Conservation (phyloP, 2,888 invertebrate genomes). For the Athetis lepigone region DNA sequence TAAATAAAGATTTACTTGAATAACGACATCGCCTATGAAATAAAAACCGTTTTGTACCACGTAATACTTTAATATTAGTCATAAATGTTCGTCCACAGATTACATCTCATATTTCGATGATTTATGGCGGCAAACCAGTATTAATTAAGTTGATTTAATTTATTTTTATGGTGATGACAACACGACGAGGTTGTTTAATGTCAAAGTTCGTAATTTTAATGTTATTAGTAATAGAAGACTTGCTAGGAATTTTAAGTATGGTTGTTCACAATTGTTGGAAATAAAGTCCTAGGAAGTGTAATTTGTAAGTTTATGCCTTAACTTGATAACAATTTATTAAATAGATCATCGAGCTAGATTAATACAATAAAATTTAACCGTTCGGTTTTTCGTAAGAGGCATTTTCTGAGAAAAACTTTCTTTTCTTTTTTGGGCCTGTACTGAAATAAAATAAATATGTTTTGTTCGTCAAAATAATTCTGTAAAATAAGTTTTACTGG, state of each 20-base stretch:
- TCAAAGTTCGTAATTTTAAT: conserved; percentile 2
- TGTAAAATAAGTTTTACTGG: no score
- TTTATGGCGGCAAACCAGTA: conserved; percentile 71
- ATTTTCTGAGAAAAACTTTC: no score
- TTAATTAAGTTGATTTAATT: conserved; percentile 65
- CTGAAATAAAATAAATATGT: no score
- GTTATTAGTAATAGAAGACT: neutral
- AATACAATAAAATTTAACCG: no score
- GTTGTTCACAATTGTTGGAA: neutral
- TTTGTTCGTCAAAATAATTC: no score
- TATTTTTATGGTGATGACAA: conserved; percentile 39
- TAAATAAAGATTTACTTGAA: conserved; percentile 17
- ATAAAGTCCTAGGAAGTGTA: neutral
- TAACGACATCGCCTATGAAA: conserved; percentile 26
- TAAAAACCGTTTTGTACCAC: conserved; percentile 52
- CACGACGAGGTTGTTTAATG: conserved; percentile 9
- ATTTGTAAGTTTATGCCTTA: neutral
- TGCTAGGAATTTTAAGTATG: neutral
- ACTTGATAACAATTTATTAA: neutral
- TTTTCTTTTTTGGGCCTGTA: no score
- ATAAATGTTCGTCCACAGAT: conserved; percentile 66
- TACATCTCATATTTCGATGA: conserved; percentile 72
- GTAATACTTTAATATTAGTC: conserved; percentile 52
- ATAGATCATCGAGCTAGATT: neutral
- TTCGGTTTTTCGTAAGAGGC: no score